phyloP scores from a whole-genome alignment of 2,888 invertebrate species.

The Himalopsyche anomala region DNA sequence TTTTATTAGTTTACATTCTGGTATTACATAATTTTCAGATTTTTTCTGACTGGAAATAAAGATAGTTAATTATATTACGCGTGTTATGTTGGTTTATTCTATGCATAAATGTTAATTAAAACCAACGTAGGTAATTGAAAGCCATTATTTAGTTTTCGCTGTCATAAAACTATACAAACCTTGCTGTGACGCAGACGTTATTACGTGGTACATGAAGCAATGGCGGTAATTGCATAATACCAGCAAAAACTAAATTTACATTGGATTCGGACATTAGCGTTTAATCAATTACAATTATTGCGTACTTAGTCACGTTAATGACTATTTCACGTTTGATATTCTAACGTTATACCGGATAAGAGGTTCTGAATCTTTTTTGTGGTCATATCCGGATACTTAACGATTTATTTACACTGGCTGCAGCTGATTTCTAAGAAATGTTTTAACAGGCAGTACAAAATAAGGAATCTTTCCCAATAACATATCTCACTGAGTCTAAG shows the following conservation, averaged over 20 bases:
- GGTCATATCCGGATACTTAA: no score
- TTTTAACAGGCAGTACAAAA: no score
- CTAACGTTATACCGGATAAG: background rate
- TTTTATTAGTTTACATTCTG: no score
- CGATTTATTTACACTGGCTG: no score
- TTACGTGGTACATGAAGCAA: slow-evolving; percentile 44
- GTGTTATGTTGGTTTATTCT: background rate
- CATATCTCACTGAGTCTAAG: no score
- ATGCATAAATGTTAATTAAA: slow-evolving; percentile 31
- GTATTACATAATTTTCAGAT: background rate
- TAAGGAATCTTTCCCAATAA: no score
- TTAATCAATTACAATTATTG: slow-evolving; percentile 47
- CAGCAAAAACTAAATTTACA: slow-evolving; percentile 41
- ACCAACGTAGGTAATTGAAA: slow-evolving; percentile 36
- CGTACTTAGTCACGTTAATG: slow-evolving; percentile 39
- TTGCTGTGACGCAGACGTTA: slow-evolving; percentile 24
- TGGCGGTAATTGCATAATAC: background rate
- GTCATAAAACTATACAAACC: slow-evolving; percentile 14
- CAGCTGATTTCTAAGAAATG: no score
- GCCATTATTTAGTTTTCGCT: slow-evolving; percentile 5
- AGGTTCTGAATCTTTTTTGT: background rate
- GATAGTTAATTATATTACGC: background rate
- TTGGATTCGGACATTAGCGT: slow-evolving; percentile 15
- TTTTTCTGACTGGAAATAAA: background rate
- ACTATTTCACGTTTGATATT: slow-evolving; percentile 10